Evolutionary conservation across 2,113 vertebrate species (phyloP).

Genomic region (Caloenas nicobarica): DNA sequence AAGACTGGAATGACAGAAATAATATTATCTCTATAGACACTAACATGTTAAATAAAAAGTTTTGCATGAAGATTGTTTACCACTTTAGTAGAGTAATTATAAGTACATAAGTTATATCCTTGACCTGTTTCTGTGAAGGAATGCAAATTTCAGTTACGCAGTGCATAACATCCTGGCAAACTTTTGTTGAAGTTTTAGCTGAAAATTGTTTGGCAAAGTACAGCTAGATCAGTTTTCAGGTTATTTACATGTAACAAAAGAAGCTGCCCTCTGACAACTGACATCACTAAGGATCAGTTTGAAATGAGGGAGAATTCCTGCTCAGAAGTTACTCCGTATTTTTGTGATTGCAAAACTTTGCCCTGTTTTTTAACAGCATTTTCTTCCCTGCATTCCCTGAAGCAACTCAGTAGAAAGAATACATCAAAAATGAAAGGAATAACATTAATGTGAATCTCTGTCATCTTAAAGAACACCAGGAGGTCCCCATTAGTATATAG

Average conservation of each 20-base stretch:
- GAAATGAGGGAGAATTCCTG: background rate
- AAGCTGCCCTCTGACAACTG: background rate
- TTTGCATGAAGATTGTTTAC: background rate
- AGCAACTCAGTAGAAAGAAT: background rate
- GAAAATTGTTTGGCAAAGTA: background rate
- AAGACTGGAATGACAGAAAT: background rate
- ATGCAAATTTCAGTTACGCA: background rate
- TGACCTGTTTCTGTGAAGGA: background rate
- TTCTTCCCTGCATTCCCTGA: background rate
- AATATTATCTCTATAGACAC: accelerated
- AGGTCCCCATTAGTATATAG: background rate
- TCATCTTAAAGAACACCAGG: background rate
- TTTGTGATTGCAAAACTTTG: background rate
- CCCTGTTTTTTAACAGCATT: background rate
- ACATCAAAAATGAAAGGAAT: background rate
- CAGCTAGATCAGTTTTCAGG: background rate
- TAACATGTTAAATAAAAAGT: background rate
- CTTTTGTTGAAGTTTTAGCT: background rate
- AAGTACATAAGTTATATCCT: background rate
- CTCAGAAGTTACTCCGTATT: background rate
- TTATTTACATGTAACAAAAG: background rate
- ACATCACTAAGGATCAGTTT: background rate
- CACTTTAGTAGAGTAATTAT: background rate
- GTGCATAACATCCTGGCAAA: background rate
- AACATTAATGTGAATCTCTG: background rate